Base-by-base conservation (phyloP, 2,888 invertebrate genomes). In the Leucophora obtusa region DNA sequence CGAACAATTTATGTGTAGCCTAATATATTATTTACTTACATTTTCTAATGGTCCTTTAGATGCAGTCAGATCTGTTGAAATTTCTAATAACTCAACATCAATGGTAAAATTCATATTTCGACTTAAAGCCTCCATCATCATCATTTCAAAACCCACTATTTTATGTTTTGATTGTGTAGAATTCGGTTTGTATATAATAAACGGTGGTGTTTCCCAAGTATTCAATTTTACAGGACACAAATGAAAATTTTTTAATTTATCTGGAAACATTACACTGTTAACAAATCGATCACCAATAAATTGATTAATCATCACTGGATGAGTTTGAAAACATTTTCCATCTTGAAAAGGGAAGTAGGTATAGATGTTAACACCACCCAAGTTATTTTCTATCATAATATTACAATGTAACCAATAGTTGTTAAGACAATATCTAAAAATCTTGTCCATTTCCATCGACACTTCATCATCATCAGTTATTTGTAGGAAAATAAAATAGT, bases 401-500 rank as follows among this genome's bases (percentile, higher is more conserved):
- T 85, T 87, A 79, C 89, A 88, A 56, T 88, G 86, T 70, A 87
- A 85, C 24, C 87, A 82, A 56, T 86, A 85, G 51, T 87, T 76
- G 11, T 76, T 77, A 86, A 88, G 88, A 70, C 88, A 88, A 33
- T 88, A 88, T 14, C 83, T 83, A 0, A 88, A 84, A 35, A 88
- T 86, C 4, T 63, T 72, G 4, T 84, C 82, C 85, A 89, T 87
- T 18, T 88, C 85, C 8, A n/a, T 9, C 3, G 60, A 69, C 11
- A 83, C 59, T 8, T 81, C 69, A 10, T 73, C 69, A 10, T 73
- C 75, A 62, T 88, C 87, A 0, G 82, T 47, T 0, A 84, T 83
- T 78, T 87, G 85, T n/a, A 88, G 79, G n/a, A 88, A 85, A 2
- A 88, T 87, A 21, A 86, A 86, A 33, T 88, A 88, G 66, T 83